Conservation (phyloP, 2,888 invertebrate species). For the Lacanobia wlatinum region DNA sequence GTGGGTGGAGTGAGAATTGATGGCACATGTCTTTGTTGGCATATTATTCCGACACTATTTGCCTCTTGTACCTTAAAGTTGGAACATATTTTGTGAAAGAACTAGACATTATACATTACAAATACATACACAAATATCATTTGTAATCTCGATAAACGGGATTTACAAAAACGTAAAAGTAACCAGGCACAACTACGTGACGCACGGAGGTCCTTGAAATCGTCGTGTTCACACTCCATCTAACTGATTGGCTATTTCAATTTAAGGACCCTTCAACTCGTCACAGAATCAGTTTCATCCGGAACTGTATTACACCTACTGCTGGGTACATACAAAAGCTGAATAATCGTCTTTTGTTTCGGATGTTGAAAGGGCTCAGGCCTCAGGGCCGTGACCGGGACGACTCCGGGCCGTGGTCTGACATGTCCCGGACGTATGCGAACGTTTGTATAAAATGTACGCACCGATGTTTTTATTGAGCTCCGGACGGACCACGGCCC, state of each 20-base stretch:
- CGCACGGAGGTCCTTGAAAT: slow-evolving; percentile 4
- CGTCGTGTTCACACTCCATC: slow-evolving; percentile 24
- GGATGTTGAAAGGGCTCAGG: no score
- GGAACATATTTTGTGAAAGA: neutral
- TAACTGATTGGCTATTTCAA: slow-evolving; percentile 16
- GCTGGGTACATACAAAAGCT: neutral
- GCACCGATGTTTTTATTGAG: no score
- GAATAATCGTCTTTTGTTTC: neutral
- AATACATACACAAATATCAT: neutral
- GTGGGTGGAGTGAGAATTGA: no score
- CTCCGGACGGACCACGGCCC: no score
- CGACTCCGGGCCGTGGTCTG: no score
- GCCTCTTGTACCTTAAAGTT: neutral
- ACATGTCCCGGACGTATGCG: no score
- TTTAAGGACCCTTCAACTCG: slow-evolving; percentile 19
- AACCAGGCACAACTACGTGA: slow-evolving; percentile 3
- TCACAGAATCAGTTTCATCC: slow-evolving; percentile 34
- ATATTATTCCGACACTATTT: neutral
- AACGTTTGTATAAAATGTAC: no score
- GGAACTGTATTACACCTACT: slow-evolving; percentile 11
- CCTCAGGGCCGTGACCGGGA: no score
- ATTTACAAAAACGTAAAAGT: neutral
- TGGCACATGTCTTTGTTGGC: no score
- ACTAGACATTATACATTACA: no score
- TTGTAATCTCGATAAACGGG: neutral